phyloP scores from a whole-genome alignment of 1,140 invertebrate genomes.

The Brachionus manjavacas region DNA sequence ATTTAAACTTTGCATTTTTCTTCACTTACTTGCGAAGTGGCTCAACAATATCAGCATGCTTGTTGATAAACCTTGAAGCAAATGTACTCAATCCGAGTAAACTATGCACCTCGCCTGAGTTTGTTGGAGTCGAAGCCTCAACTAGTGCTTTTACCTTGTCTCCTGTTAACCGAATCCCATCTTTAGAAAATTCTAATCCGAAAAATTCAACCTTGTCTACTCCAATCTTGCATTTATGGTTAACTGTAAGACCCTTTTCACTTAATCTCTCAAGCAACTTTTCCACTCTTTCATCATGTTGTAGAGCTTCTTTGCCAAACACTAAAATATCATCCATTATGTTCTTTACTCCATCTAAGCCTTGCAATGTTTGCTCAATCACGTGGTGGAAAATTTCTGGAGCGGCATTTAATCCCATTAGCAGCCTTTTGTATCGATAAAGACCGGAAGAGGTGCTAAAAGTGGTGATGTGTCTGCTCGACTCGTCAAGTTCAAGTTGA shows the following conservation, averaged over 20 bases:
- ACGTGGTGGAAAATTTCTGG: conserved; percentile 45
- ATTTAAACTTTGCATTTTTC: conserved; percentile 44
- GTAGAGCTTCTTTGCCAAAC: conserved; percentile 43
- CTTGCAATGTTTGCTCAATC: conserved; percentile 44
- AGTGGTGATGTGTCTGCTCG: conserved; percentile 44
- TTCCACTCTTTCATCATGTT: conserved; percentile 43
- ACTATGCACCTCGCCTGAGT: conserved; percentile 44
- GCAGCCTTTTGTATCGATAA: conserved; percentile 45
- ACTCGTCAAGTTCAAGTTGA: conserved; percentile 44
- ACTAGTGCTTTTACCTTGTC: conserved; percentile 48
- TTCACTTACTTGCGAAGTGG: conserved; percentile 43
- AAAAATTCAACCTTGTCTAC: no score
- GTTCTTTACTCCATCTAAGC: conserved; percentile 43
- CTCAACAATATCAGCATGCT: conserved; percentile 41
- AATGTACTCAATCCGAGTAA: conserved; percentile 48
- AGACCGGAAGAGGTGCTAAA: conserved; percentile 47
- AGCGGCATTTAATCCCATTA: conserved; percentile 46
- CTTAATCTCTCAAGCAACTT: no score
- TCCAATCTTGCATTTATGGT: no score
- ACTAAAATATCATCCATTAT: conserved; percentile 47
- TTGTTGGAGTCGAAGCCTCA: conserved; percentile 38
- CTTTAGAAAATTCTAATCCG: no score
- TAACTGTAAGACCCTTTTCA: no score
- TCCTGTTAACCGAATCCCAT: no score
- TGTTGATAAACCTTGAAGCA: conserved; percentile 44